Base-by-base conservation (phyloP, 2,797 vertebrate genomes). In the Hoplostethus atlanticus region DNA sequence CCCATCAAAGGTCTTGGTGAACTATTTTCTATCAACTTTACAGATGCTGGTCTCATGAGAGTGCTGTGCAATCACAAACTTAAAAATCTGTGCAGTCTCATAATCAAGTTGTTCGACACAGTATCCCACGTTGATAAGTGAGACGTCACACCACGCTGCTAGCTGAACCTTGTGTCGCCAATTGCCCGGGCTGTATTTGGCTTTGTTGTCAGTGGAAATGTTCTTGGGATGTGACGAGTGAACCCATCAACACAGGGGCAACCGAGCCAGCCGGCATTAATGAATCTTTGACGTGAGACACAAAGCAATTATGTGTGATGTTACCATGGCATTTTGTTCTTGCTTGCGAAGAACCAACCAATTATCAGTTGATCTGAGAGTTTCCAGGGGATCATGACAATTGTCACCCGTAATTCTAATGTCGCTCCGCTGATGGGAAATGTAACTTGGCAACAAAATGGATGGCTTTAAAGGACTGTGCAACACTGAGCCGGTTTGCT, bases 391-490 rank as follows among this genome's bases (percentile, higher is more conserved):
- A 89, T 86, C 84, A 74, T 31, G 55, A 77, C 83, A 86, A 84
- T 87, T 90, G 91, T 91, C 90, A 84, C 87, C 91, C 84, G 81
- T 88, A 89, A 92, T 93, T 92, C 85, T 80, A 70, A 79, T 84
- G 81, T 81, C 21, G 61, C 64, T 68, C 64, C 21, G 65, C 77
- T 83, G 86, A 87, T 76, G 77, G 79, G 81, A 80, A 86, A 78
- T 73, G 87, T 86, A 86, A 83, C 81, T 77, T 83, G 57, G 87
- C 83, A 91, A 93, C 89, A 80, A 83, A 85, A 84, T 82, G 66
- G 69, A 75, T 64, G 68, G 65, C 79, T 83, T 80, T 75, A 72
- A 56, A 53, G 69, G 68, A 76, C 77, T 54, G 76, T 50, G 67
- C 13, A 36, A 79, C 81, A 70, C 65, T 2, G 62, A 79, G 72